A percentile compares a stretch with the other conserved stretches of the same genome.
These are phyloP conservation scores for Clinocottus analis DNA, from an alignment of 2,113 vertebrate genomes.

Conservation along the genomic window DNA sequence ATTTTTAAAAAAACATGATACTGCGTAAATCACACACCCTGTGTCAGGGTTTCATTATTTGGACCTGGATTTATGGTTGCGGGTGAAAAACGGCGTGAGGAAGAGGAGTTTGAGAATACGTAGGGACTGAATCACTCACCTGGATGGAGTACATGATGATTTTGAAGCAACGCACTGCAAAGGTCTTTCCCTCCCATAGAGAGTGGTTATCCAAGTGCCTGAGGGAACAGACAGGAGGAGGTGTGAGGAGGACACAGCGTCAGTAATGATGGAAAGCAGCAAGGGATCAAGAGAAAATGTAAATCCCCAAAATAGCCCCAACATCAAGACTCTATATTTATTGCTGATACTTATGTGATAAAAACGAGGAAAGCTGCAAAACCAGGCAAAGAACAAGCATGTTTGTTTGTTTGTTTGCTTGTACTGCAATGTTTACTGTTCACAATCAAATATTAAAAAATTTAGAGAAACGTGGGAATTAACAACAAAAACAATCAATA, in stretches of 20 bases:
- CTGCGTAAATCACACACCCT: background rate
- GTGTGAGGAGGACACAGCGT: background rate
- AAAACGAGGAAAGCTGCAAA: background rate
- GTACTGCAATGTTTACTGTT: background rate
- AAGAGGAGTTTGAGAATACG: background rate
- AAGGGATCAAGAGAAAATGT: constrained; percentile 10
- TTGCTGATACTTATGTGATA: background rate
- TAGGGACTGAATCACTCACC: constrained; percentile 75
- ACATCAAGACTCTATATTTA: background rate
- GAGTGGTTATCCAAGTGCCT: constrained; percentile 97
- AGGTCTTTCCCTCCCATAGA: constrained; percentile 95
- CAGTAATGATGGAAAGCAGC: constrained; percentile 23
- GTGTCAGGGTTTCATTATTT: constrained; percentile 4
- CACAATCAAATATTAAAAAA: background rate
- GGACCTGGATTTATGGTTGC: background rate
- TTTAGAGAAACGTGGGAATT: background rate
- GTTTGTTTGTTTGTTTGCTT: too few relatives aligned
- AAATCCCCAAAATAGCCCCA: background rate
- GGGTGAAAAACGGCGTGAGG: background rate
- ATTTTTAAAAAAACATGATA: constrained; percentile 4
- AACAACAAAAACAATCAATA: too few relatives aligned
- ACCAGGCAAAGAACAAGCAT: too few relatives aligned
- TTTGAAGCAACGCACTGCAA: constrained; percentile 96
- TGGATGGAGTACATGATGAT: constrained; percentile 99
- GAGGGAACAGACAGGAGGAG: constrained; percentile 29